Percentiles rank a stretch among this genome's conserved stretches.
These are phyloP conservation scores for Pampus argenteus DNA, from an alignment of 2,797 vertebrate genomes.

Conservation along the genomic window DNA sequence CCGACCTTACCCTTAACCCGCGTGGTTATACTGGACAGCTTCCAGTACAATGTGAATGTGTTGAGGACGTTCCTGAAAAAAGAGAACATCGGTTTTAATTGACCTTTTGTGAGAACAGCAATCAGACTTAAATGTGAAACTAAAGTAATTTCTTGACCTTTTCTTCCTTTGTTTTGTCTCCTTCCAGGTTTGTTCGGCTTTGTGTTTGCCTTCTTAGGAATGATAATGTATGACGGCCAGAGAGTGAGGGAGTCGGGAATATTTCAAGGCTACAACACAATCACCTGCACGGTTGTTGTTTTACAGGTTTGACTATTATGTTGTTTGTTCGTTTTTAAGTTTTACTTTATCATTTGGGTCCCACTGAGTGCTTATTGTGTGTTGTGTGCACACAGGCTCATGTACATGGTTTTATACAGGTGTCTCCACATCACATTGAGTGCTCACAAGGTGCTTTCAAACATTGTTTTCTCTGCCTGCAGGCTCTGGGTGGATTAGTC, in stretches of 20 bases:
- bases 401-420: neutral
- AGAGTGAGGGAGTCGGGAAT: constrained; percentile 89
- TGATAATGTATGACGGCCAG: constrained; percentile 90
- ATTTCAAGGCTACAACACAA: constrained; percentile 94
- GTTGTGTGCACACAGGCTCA: neutral
- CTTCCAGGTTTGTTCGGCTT: constrained; percentile 91
- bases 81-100: no score
- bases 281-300: constrained; percentile 92
- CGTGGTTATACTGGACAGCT: no score
- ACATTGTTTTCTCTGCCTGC: constrained; percentile 30
- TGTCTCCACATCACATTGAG: neutral
- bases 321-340: neutral
- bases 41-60: no score
- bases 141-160: no score
- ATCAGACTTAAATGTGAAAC: no score
- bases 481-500: constrained; percentile 96
- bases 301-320: constrained; percentile 87
- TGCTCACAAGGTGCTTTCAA: neutral
- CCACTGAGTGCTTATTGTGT: neutral
- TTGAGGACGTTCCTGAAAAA: no score
- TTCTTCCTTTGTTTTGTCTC: neutral
- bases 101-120: no score
- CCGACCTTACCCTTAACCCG: no score
- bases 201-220: constrained; percentile 91
- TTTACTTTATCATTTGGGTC: neutral